Conservation (phyloP, 2,113 vertebrate species). For the Thalassarche chlororhynchos region DNA sequence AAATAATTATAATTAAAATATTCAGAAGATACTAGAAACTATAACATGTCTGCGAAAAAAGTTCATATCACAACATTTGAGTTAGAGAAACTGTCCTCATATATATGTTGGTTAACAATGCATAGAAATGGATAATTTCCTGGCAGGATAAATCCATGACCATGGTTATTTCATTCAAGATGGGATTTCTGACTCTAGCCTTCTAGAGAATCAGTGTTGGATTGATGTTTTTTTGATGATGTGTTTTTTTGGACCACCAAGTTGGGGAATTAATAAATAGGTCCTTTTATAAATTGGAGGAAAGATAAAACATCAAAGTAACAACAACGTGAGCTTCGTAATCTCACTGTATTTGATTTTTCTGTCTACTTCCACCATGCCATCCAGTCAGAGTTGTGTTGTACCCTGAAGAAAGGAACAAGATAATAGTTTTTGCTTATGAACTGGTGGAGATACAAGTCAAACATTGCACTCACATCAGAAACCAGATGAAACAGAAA, state of each 20-base stretch:
- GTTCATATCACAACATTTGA: background rate
- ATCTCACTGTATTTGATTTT: background rate
- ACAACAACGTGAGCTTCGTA: background rate
- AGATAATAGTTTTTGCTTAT: background rate
- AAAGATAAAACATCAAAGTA: background rate
- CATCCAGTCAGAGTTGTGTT: background rate
- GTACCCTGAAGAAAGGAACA: background rate
- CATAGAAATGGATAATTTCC: background rate
- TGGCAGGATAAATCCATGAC: background rate
- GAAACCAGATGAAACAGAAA: background rate
- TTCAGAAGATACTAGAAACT: conserved; percentile 1
- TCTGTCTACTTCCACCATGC: background rate
- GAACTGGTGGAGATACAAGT: background rate
- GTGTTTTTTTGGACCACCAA: background rate
- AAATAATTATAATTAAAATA: conserved; percentile 16
- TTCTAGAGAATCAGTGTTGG: background rate
- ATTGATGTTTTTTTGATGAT: background rate
- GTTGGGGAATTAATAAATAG: background rate
- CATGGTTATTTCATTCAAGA: background rate
- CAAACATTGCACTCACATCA: background rate
- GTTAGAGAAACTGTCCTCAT: background rate
- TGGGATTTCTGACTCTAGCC: background rate
- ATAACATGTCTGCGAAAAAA: background rate
- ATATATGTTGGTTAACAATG: background rate
- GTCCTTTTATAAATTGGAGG: background rate